Evolutionary conservation across 2,797 vertebrate genomes (phyloP).

Genomic region (Enteromius mattozi): DNA sequence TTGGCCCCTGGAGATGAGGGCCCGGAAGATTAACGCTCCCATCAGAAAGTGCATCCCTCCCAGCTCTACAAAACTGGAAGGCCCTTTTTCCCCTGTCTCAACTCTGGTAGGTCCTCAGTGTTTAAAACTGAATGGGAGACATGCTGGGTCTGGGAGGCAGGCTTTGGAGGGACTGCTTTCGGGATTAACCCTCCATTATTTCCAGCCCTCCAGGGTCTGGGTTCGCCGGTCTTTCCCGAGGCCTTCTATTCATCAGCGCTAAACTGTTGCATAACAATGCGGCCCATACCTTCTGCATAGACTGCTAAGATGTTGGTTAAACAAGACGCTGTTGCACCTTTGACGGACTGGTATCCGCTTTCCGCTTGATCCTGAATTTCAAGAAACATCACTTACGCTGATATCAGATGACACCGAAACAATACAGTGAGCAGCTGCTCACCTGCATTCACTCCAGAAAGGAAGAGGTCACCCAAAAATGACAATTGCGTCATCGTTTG

Average conservation of each 20-base stretch:
- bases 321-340: slow-evolving; percentile 72
- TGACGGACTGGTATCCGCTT: slow-evolving; percentile 28
- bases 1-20: slow-evolving; percentile 49
- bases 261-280: slow-evolving; percentile 79
- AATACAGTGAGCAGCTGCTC: neutral
- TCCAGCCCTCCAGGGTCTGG: slow-evolving; percentile 64
- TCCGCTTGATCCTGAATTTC: slow-evolving; percentile 57
- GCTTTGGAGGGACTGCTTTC: slow-evolving; percentile 63
- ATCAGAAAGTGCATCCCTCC: slow-evolving; percentile 50
- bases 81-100: slow-evolving; percentile 36
- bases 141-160: slow-evolving; percentile 64
- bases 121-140: slow-evolving; percentile 70
- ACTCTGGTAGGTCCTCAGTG: slow-evolving; percentile 60
- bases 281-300: slow-evolving; percentile 65
- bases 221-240: slow-evolving; percentile 63
- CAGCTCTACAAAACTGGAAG: slow-evolving; percentile 58
- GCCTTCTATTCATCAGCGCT: slow-evolving; percentile 69
- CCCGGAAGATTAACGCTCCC: slow-evolving; percentile 68
- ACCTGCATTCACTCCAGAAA: neutral
- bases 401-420: slow-evolving; percentile 8
- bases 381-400: slow-evolving; percentile 41
- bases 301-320: slow-evolving; percentile 74
- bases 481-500: neutral
- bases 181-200: slow-evolving; percentile 69
- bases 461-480: neutral